Conservation (phyloP, 23 tunicate genomes). For the Botrylloides violaceus region DNA sequence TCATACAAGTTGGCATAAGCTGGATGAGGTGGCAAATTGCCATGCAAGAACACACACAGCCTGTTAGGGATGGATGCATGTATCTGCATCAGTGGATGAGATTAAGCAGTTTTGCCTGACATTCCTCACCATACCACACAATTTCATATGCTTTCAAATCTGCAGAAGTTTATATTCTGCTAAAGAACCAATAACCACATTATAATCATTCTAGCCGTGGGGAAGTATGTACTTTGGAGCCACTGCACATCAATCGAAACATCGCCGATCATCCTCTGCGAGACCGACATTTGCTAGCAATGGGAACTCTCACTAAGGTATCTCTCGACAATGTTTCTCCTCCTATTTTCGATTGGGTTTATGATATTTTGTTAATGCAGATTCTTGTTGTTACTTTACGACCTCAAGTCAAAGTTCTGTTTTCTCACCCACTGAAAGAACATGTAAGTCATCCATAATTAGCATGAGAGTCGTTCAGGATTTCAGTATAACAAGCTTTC, state of each 20-base stretch:
- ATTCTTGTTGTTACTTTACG: constrained; percentile 68
- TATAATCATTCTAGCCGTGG: constrained; percentile 83
- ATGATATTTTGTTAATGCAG: constrained; percentile 29
- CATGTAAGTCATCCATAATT: background rate
- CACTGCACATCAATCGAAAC: constrained; percentile 55
- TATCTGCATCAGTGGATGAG: no score
- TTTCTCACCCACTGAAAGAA: constrained; percentile 52
- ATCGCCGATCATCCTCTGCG: constrained; percentile 87
- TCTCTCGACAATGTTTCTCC: background rate
- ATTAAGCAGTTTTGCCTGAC: no score
- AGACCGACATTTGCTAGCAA: constrained; percentile 79
- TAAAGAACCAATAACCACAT: no score
- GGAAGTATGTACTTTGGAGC: constrained; percentile 77
- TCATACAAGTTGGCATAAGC: no score
- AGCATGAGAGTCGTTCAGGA: background rate
- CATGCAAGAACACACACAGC: no score
- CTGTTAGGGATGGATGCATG: no score
- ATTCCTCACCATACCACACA: no score
- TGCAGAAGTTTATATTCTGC: background rate
- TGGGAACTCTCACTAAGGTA: constrained; percentile 92
- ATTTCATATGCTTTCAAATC: no score
- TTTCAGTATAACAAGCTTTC: background rate
- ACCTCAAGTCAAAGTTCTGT: constrained; percentile 77
- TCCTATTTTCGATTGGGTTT: background rate
- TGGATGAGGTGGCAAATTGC: no score